A percentile compares a stretch with the other conserved stretches of the same genome.
These are phyloP conservation scores for Phrynocephalus vlangalii DNA, from an alignment of 2,797 vertebrate genomes.

Conservation along the genomic window DNA sequence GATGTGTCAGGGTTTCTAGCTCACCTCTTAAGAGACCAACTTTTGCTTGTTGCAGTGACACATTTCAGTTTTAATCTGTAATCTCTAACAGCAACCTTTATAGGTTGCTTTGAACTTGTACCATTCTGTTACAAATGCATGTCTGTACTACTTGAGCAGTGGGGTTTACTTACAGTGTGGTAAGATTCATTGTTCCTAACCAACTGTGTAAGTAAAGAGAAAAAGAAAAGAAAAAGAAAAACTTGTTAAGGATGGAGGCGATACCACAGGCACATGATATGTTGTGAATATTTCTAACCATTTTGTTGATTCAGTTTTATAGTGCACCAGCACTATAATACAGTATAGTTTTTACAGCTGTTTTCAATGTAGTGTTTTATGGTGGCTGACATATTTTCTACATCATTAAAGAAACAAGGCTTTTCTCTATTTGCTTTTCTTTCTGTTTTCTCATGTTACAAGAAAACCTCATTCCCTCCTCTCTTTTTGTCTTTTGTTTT, in stretches of 20 bases:
- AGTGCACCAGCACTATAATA: slow-evolving; percentile 32
- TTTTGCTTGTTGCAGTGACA: slow-evolving; percentile 28
- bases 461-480: not conserved
- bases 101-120: slow-evolving; percentile 36
- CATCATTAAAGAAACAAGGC: not conserved
- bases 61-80: slow-evolving; percentile 31
- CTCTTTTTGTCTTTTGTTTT: slow-evolving; percentile 6
- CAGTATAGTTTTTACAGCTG: slow-evolving; percentile 42
- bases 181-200: slow-evolving; percentile 52
- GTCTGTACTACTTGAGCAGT: slow-evolving; percentile 26
- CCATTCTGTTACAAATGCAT: slow-evolving; percentile 34
- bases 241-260: slow-evolving; percentile 22
- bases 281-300: slow-evolving; percentile 30
- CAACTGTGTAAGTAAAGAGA: not conserved
- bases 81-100: not conserved
- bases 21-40: not conserved
- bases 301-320: slow-evolving; percentile 60
- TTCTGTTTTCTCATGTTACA: not conserved
- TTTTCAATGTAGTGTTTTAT: slow-evolving; percentile 56
- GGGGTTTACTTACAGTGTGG: not conserved
- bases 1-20: not conserved
- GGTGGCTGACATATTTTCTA: slow-evolving; percentile 30
- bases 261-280: slow-evolving; percentile 10
- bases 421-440: not conserved
- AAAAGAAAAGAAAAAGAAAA: slow-evolving; percentile 10